Evolutionary conservation across 2,797 vertebrate genomes (phyloP).

Genomic region (Sparidentex hasta): DNA sequence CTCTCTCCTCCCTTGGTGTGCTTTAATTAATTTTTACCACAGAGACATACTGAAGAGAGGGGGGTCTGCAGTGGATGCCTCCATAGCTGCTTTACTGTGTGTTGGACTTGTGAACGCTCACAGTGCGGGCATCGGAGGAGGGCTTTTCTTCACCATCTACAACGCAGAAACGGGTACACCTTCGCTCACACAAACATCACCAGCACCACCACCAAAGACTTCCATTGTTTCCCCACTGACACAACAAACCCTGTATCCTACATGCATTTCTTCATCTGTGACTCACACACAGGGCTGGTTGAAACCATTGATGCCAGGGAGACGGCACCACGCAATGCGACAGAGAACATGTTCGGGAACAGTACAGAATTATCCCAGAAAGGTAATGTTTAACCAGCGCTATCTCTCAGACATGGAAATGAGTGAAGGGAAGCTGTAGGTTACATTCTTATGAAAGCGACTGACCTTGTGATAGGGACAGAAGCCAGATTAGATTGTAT

Average conservation of each 20-base stretch:
- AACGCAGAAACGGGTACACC: slow-evolving; percentile 86
- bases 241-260: not conserved
- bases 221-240: not conserved
- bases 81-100: slow-evolving; percentile 92
- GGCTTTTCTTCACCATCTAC: slow-evolving; percentile 92
- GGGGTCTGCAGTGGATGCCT: slow-evolving; percentile 92
- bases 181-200: not conserved
- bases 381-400: slow-evolving; percentile 83
- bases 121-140: slow-evolving; percentile 96
- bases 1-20: slow-evolving; percentile 11
- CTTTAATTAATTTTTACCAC: slow-evolving; percentile 38
- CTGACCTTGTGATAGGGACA: slow-evolving; percentile 10
- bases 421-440: not conserved
- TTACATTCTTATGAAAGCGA: not conserved
- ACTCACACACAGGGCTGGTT: slow-evolving; percentile 77
- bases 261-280: slow-evolving; percentile 29
- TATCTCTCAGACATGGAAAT: slow-evolving; percentile 27
- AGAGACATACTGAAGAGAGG: slow-evolving; percentile 90
- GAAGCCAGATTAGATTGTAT: not conserved
- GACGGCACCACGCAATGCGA: slow-evolving; percentile 86
- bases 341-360: slow-evolving; percentile 89
- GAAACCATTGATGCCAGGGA: slow-evolving; percentile 94
- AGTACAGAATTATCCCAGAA: slow-evolving; percentile 83
- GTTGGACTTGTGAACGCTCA: slow-evolving; percentile 92
- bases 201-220: not conserved